Evolutionary conservation across 1,140 invertebrate genomes (phyloP).

Genomic region (Pogonomyrmex barbatus): DNA sequence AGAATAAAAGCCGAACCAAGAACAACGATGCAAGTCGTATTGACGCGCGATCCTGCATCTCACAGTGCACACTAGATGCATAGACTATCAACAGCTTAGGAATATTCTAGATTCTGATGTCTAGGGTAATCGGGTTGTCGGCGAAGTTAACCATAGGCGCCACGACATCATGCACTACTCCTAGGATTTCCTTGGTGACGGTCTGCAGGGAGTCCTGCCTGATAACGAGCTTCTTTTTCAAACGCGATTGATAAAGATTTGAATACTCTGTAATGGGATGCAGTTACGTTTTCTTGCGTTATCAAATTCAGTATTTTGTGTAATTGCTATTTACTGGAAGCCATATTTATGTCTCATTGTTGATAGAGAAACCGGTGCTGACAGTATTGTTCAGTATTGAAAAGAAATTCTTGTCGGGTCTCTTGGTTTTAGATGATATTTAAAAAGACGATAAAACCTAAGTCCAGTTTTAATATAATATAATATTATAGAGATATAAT

Average conservation of each 20-base stretch:
- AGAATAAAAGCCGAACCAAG: slow-evolving; percentile 71
- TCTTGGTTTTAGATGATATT: slow-evolving; percentile 84
- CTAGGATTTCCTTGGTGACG: slow-evolving; percentile 82
- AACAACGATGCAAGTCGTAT: slow-evolving; percentile 52
- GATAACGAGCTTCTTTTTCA: slow-evolving; percentile 83
- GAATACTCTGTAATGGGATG: slow-evolving; percentile 87
- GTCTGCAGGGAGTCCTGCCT: slow-evolving; percentile 79
- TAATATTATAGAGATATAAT: background rate
- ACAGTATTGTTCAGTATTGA: slow-evolving; percentile 86
- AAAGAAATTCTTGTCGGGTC: slow-evolving; percentile 88
- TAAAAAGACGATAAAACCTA: background rate
- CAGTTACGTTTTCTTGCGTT: slow-evolving; percentile 76
- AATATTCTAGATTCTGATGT: slow-evolving; percentile 70
- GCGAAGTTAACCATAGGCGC: slow-evolving; percentile 76
- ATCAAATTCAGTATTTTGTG: slow-evolving; percentile 86
- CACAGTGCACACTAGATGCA: slow-evolving; percentile 61
- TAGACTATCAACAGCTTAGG: slow-evolving; percentile 71
- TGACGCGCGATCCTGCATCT: slow-evolving; percentile 37
- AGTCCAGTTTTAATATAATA: background rate
- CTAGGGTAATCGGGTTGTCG: slow-evolving; percentile 41
- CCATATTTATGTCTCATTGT: slow-evolving; percentile 84
- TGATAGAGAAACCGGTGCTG: slow-evolving; percentile 86
- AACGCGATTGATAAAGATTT: slow-evolving; percentile 80
- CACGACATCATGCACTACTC: slow-evolving; percentile 62
- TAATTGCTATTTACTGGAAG: slow-evolving; percentile 87